phyloP scores from a whole-genome alignment of 1,140 invertebrate genomes.

The Rhagoletis pomonella region DNA sequence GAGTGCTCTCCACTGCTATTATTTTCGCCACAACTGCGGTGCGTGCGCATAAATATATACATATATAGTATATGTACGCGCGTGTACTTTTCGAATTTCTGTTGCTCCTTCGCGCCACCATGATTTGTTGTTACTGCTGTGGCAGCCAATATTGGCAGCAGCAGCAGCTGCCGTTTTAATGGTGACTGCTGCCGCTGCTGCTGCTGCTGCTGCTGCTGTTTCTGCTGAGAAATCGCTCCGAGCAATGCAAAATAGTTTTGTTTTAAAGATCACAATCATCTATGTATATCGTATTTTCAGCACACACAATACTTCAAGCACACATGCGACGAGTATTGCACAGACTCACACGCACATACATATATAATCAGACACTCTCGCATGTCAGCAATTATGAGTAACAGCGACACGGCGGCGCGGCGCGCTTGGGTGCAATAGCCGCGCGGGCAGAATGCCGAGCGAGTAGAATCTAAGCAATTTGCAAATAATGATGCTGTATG shows the following conservation, averaged over 20 bases:
- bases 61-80: not conserved
- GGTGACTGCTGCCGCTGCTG: not conserved
- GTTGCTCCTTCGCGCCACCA: not conserved
- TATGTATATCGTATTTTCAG: constrained; percentile 34
- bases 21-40: no score
- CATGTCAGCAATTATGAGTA: not conserved
- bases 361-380: not conserved
- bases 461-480: not conserved
- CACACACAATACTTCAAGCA: constrained; percentile 30
- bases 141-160: constrained; percentile 30
- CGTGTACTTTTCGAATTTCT: not conserved
- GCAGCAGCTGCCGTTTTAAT: not conserved
- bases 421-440: constrained; percentile 36
- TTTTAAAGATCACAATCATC: constrained; percentile 40
- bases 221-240: not conserved
- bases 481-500: not conserved
- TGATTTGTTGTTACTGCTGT: constrained; percentile 44
- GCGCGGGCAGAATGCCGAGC: not conserved
- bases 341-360: not conserved
- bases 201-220: not conserved
- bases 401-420: not conserved
- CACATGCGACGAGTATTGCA: not conserved
- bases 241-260: constrained; percentile 39
- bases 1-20: no score
- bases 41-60: not conserved